phyloP scores from a whole-genome alignment of 2,797 vertebrate species.

The Argyrosomus regius region DNA sequence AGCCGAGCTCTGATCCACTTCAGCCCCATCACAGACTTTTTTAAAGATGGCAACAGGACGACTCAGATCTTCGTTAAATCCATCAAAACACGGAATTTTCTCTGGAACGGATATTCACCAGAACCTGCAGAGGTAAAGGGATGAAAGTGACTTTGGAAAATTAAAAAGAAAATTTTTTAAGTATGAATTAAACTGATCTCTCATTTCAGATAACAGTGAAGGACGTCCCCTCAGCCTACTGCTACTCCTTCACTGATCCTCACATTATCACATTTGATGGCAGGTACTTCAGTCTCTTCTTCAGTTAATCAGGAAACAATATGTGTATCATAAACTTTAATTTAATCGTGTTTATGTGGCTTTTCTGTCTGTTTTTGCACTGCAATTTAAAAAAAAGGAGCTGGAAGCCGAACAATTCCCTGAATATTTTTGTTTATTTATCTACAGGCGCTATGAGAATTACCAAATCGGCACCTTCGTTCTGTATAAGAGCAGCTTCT shows the following conservation, averaged over 20 bases:
- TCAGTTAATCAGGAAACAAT: neutral
- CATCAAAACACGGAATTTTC: slow-evolving; percentile 84
- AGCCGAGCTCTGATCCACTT: slow-evolving; percentile 84
- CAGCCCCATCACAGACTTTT: slow-evolving; percentile 88
- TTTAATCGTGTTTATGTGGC: too few relatives aligned
- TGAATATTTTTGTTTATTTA: neutral
- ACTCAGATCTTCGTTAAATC: slow-evolving; percentile 85
- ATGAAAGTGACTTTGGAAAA: neutral
- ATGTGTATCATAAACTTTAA: too few relatives aligned
- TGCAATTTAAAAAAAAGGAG: neutral
- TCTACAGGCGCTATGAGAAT: slow-evolving; percentile 88
- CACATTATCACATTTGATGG: slow-evolving; percentile 94
- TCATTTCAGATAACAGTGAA: slow-evolving; percentile 87
- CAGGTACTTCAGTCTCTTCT: slow-evolving; percentile 84
- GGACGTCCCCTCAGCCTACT: slow-evolving; percentile 88
- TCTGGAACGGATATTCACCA: slow-evolving; percentile 91
- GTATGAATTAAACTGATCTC: neutral
- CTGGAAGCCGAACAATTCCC: neutral
- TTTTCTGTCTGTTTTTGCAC: neutral
- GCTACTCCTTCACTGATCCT: slow-evolving; percentile 92
- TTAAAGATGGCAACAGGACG: slow-evolving; percentile 86
- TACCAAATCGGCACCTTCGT: slow-evolving; percentile 91
- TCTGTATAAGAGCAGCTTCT: slow-evolving; percentile 85
- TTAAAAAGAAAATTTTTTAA: neutral
- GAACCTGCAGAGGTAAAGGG: slow-evolving; percentile 86